Evolutionary conservation across 2,113 vertebrate genomes (phyloP), one percentile per base, ranked within the genome.

Genomic region (Gorilla gorilla): DNA sequence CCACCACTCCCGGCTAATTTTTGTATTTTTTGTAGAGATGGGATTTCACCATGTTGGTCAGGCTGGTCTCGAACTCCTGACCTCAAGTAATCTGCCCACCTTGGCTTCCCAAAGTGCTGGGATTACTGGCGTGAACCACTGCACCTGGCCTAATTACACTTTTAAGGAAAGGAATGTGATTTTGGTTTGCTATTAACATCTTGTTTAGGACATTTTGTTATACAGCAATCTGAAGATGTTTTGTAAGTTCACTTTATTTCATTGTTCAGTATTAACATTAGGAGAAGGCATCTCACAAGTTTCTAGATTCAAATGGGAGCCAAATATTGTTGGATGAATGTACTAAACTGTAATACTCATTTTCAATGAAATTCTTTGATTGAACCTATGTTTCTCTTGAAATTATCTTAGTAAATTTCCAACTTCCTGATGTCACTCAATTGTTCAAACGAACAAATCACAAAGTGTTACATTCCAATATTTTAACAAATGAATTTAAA

Each of bases 301-400:
- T 82, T 45, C 59, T 64, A 75, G 76, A 57, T 64, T 94, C 16
- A n/a, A 59, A 38, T 70, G 18, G 12, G 76, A 86, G 23, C 66
- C 72, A 16, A 17, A 35, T 10, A 78, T 64, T 68, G 25, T 48
- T 70, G 3, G 23, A 40, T 81, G 68, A 75, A 3, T 38, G 9
- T 27, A 70, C 61, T 80, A 90, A 72, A 64, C 35, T 1, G 12
- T 40, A 6, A 20, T 48, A 40, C 61, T 78, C 83, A 70, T 78
- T 86, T 90, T 90, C 57, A 93, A 55, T 76, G 25, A 76, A 76
- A 25, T 70, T 81, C 22, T 86, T 8, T 85, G 50, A 97, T 59
- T 92, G 23, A 38, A 75, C 30, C 25, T 32, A 45, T 76, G 12
- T 72, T 93, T 93, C 70, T 45, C 90, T 96, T 93, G 57, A 93